A percentile compares a stretch with the other conserved stretches of the same genome.
Evolutionary conservation across 2,113 vertebrate genomes (phyloP).

Genomic region (Lophura nycthemera): DNA sequence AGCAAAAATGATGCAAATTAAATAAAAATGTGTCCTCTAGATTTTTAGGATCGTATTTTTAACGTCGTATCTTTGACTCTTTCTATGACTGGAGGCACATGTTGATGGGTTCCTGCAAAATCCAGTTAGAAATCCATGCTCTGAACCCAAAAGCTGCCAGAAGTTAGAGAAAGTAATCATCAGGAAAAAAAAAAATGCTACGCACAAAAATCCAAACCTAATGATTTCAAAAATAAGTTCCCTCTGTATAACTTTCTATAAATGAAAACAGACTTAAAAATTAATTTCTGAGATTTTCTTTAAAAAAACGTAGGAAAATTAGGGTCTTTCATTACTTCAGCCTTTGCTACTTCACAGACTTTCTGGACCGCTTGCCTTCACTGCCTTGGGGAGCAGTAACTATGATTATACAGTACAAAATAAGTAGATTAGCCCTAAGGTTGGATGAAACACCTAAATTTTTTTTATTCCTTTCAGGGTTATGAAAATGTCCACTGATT

Average conservation of each 20-base stretch:
- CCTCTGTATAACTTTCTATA: neutral
- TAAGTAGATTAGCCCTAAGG: slow-evolving; percentile 4
- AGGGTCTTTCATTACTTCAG: neutral
- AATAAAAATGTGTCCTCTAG: neutral
- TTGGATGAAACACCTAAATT: slow-evolving; percentile 3
- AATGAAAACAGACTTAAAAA: slow-evolving; percentile 35
- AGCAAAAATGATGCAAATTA: slow-evolving; percentile 32
- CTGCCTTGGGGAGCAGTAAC: slow-evolving; percentile 5
- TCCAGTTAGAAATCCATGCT: slow-evolving; percentile 19
- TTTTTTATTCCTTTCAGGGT: slow-evolving; percentile 22
- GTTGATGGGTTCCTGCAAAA: neutral
- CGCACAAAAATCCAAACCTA: neutral
- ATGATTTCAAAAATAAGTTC: neutral
- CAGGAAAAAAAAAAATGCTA: neutral
- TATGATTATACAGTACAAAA: neutral
- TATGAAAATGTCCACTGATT: slow-evolving; percentile 41
- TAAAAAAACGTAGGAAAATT: neutral
- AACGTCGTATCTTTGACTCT: neutral
- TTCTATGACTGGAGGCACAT: neutral
- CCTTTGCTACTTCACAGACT: slow-evolving; percentile 38
- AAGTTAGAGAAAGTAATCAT: slow-evolving; percentile 18
- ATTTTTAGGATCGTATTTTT: neutral
- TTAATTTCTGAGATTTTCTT: neutral
- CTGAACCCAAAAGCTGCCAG: neutral
- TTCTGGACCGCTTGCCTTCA: neutral